phyloP scores from a whole-genome alignment of 2,888 invertebrate species.

The Tetheella fluctuosa region DNA sequence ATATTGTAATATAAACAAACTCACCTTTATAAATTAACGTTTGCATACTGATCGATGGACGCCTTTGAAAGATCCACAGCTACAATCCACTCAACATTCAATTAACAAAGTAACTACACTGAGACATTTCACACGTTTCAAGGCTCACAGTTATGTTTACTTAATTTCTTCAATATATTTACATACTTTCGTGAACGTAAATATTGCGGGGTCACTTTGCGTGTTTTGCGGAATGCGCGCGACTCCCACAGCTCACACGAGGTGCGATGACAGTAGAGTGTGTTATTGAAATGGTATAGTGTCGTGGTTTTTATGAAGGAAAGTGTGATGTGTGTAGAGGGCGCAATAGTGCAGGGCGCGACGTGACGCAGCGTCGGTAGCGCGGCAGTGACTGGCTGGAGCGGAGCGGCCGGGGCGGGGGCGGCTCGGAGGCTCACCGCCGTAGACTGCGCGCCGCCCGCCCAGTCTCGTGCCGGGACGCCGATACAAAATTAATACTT shows the following conservation, averaged over 20 bases:
- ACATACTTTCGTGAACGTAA: constrained; percentile 34
- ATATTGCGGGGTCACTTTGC: constrained; percentile 27
- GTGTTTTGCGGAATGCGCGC: constrained; percentile 33
- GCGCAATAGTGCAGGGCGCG: constrained; percentile 29
- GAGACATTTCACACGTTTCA: constrained; percentile 47
- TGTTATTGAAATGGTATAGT: constrained; percentile 46
- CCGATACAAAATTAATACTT: constrained; percentile 84
- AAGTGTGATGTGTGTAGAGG: constrained; percentile 44
- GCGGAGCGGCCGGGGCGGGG: constrained; percentile 50
- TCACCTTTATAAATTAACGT: constrained; percentile 47
- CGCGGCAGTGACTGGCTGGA: constrained; percentile 72
- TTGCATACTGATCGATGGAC: constrained; percentile 37
- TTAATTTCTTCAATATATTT: constrained; percentile 41
- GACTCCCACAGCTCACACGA: constrained; percentile 29
- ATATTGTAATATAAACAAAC: constrained; percentile 16
- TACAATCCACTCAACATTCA: constrained; percentile 61
- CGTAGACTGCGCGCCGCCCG: constrained; percentile 74
- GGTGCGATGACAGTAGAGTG: constrained; percentile 29
- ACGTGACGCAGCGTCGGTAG: constrained; percentile 61
- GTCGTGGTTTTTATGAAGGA: constrained; percentile 60
- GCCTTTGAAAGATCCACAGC: constrained; percentile 45
- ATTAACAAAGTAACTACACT: constrained; percentile 59
- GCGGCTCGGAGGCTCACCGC: constrained; percentile 33
- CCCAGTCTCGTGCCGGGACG: constrained; percentile 54
- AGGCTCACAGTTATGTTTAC: constrained; percentile 56